Evolutionary conservation across 2,888 invertebrate species (phyloP), one percentile per base, ranked within the genome.

Genomic region (Andrena hattorfiana): DNA sequence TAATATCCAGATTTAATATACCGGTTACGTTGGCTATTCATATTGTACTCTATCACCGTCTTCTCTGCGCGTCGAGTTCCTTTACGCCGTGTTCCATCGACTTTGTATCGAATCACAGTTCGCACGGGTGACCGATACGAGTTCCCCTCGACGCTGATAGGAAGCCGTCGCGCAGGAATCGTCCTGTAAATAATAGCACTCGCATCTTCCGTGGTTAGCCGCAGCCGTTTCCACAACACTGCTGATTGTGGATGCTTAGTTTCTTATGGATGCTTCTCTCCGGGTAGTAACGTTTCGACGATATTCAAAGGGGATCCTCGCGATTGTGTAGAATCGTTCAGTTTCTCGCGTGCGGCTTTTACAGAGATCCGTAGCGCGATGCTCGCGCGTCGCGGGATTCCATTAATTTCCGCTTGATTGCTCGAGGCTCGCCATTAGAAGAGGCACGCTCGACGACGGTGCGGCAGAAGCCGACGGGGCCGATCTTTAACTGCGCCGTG

Each of bases 341-440:
- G 42, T 5, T 42, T 13, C 42, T 42, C 42, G 42, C 56, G 26
- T 20, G 56, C 56, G 10, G 16, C 42, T 8, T 20, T 4, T 4
- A 10, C 56, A 56, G 54, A 54, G 54, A 56, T 20, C 4, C 26
- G 56, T 4, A 26, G 26, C 56, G 3, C 20, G 20, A 23, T 0
- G 51, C 51, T 6, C 42, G 64, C 3, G 85, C 74, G 81, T 64
- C 85, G 71, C 68, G 64, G 74, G 77, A 87, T 87, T 85, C 82
- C 71, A 84, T 80, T 70, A 74, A 87, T 87, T 87, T 84, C 78
- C 84, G 69, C 81, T 70, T 51, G 87, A 85, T 85, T 82, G 84
- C 77, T 67, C 42, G 77, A 51, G 74, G 69, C 68, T 71, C 71
- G 75, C 49, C 73, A 74, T 81, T 73, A 78, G 66, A 7, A 48